A percentile compares a stretch with the other conserved stretches of the same genome.
Conservation (phyloP, 2,113 vertebrate genomes). For the Pionites leucogaster region DNA sequence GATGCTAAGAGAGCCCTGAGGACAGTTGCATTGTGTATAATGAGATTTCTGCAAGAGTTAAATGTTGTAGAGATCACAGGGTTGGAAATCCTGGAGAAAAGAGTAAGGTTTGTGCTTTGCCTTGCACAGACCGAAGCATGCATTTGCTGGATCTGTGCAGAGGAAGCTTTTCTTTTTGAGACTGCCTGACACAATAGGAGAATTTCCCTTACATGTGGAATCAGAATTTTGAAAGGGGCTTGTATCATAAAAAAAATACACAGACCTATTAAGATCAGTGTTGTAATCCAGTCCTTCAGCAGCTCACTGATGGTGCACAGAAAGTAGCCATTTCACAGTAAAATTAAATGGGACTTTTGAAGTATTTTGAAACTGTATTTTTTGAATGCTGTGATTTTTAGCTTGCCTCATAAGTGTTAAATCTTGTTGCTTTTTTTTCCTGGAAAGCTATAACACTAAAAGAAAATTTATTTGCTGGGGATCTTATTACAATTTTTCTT, state of each 20-base stretch:
- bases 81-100: neutral
- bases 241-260: neutral
- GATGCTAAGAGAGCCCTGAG: neutral
- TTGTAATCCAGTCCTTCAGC: neutral
- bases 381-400: neutral
- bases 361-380: neutral
- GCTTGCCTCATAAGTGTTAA: neutral
- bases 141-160: neutral
- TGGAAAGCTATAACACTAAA: neutral
- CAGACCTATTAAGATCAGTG: neutral
- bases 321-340: neutral
- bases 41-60: neutral
- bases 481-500: neutral
- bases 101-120: neutral
- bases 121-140: neutral
- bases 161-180: neutral
- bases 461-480: neutral
- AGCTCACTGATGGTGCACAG: neutral
- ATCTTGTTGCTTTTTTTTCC: neutral
- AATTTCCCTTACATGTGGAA: neutral
- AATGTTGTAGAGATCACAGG: neutral
- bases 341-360: neutral
- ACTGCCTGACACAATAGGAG: neutral
- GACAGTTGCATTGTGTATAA: neutral
- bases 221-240: neutral